These are phyloP conservation scores for Actenoides hombroni DNA, from an alignment of 2,113 vertebrate species.

Conservation along the genomic window DNA sequence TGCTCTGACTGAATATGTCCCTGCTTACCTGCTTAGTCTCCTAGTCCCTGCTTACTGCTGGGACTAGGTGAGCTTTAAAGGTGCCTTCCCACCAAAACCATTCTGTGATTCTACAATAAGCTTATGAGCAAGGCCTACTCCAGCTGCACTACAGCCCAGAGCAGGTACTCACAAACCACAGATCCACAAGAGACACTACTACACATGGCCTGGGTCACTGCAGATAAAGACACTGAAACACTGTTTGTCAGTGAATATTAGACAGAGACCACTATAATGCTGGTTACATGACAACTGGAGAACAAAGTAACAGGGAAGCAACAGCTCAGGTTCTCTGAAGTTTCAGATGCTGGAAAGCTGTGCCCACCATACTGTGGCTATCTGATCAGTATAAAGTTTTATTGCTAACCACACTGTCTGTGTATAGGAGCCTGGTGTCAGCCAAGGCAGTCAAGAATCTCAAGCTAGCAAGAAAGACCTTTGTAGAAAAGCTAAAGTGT, in stretches of 20 bases:
- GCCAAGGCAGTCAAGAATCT: background rate
- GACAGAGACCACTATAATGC: background rate
- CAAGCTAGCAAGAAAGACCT: background rate
- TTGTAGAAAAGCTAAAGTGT: background rate
- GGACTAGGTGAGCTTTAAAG: background rate
- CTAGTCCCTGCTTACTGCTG: background rate
- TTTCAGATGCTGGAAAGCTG: background rate
- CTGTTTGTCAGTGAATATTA: too few species aligned
- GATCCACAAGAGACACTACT: background rate
- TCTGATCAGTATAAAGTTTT: background rate
- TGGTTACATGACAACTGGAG: fast-evolving
- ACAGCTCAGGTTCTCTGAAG: background rate
- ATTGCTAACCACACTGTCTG: background rate
- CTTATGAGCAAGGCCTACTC: background rate
- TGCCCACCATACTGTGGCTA: too few species aligned
- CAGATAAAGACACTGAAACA: background rate
- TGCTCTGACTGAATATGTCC: background rate
- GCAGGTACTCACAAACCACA: background rate
- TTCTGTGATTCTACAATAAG: background rate
- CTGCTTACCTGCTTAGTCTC: background rate
- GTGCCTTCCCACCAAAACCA: background rate
- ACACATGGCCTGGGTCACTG: fast-evolving
- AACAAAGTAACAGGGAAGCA: background rate
- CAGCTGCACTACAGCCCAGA: background rate
- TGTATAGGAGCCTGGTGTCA: background rate